Conservation (phyloP, 2,797 vertebrate species). For the Sebastolobus altivelis region DNA sequence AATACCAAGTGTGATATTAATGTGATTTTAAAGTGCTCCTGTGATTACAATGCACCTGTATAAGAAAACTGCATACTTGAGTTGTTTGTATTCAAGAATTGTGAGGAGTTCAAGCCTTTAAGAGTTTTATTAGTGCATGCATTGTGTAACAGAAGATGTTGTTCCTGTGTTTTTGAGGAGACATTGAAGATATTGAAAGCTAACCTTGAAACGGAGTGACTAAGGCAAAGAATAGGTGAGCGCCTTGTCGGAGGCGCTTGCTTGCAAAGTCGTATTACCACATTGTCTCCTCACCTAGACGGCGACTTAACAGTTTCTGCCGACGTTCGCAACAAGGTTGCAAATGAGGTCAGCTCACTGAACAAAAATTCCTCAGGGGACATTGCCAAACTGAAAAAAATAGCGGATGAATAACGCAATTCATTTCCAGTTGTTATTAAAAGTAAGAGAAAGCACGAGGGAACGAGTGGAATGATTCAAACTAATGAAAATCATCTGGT, state of each 20-base stretch:
- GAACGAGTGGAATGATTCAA: conserved; percentile 29
- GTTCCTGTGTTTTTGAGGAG: neutral
- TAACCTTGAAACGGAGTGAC: conserved; percentile 42
- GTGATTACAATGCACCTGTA: neutral
- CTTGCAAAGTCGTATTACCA: neutral
- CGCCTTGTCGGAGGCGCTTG: neutral
- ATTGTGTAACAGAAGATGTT: neutral
- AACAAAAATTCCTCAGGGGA: conserved; percentile 24
- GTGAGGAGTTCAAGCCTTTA: neutral
- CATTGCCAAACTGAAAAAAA: conserved; percentile 33
- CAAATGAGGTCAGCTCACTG: conserved; percentile 60
- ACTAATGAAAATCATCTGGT: conserved; percentile 49
- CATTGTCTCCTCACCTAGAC: conserved; percentile 16
- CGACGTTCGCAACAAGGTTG: conserved; percentile 42
- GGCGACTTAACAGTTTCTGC: conserved; percentile 28
- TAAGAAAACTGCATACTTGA: neutral
- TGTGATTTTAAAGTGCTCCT: neutral
- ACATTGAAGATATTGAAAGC: conserved; percentile 2
- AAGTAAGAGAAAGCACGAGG: conserved; percentile 22
- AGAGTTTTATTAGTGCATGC: neutral
- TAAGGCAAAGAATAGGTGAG: neutral
- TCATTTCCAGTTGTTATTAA: conserved; percentile 33
- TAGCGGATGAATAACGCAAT: conserved; percentile 25
- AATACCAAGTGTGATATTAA: neutral
- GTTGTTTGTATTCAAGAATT: neutral